These are phyloP conservation scores for Eristalis pertinax DNA, from an alignment of 2,888 invertebrate species.

Conservation along the genomic window DNA sequence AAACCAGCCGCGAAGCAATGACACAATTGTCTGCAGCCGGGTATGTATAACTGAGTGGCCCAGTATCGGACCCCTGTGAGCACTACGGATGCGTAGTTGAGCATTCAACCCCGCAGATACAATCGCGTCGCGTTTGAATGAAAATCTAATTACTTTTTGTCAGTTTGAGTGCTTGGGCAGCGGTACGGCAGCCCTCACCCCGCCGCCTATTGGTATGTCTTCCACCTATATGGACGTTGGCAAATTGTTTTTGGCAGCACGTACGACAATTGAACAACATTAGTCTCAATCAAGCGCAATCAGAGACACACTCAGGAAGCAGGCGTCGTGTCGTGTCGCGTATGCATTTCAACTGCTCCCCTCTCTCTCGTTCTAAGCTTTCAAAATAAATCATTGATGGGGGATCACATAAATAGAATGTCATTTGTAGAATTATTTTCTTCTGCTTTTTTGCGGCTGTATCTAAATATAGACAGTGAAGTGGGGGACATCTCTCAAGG, in stretches of 20 bases:
- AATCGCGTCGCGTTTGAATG: slow-evolving; percentile 19
- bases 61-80: neutral
- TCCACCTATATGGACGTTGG: slow-evolving; percentile 31
- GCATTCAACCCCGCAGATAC: neutral
- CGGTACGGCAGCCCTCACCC: neutral
- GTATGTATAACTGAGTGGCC: neutral
- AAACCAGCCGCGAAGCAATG: slow-evolving; percentile 34
- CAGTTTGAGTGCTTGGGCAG: slow-evolving; percentile 13
- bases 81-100: slow-evolving; percentile 6
- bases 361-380: neutral
- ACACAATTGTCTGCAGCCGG: slow-evolving; percentile 35
- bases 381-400: slow-evolving; percentile 29
- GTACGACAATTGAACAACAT: slow-evolving; percentile 63
- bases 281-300: slow-evolving; percentile 58
- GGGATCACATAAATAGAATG: slow-evolving; percentile 45
- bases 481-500: slow-evolving; percentile 34
- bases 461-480: slow-evolving; percentile 36
- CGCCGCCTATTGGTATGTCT: slow-evolving; percentile 26
- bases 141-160: slow-evolving; percentile 66
- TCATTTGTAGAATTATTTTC: slow-evolving; percentile 65
- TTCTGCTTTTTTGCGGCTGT: neutral
- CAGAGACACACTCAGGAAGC: slow-evolving; percentile 51
- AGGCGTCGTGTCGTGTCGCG: slow-evolving; percentile 36
- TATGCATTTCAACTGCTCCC: slow-evolving; percentile 4
- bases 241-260: slow-evolving; percentile 67